Evolutionary conservation across 2,888 invertebrate species (phyloP).

Genomic region (Timema cristinae): DNA sequence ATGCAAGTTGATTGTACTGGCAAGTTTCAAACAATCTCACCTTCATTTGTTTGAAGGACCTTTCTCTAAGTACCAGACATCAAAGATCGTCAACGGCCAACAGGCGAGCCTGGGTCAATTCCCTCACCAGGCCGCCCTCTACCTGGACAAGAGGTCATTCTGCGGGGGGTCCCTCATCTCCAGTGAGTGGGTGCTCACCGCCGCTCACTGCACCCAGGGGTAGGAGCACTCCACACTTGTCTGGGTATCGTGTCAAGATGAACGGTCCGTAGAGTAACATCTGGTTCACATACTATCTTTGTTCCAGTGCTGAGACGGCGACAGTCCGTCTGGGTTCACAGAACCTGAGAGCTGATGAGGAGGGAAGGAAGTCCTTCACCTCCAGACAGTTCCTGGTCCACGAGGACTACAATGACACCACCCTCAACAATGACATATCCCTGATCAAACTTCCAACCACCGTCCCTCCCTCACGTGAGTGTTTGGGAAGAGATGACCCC

Average conservation of each 20-base stretch:
- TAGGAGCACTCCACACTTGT: slow-evolving; percentile 4
- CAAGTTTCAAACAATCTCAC: too few relatives aligned
- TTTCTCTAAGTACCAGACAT: background rate
- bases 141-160: slow-evolving; percentile 30
- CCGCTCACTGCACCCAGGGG: slow-evolving; percentile 36
- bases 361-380: background rate
- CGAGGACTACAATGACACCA: slow-evolving; percentile 36
- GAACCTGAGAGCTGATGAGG: background rate
- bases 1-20: too few relatives aligned
- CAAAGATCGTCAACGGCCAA: slow-evolving; percentile 36
- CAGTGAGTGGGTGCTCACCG: slow-evolving; percentile 35
- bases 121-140: slow-evolving; percentile 38
- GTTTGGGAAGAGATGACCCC: too few relatives aligned
- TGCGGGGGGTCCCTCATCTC: slow-evolving; percentile 38
- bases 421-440: slow-evolving; percentile 16
- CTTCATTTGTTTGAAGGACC: too few relatives aligned
- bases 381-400: background rate
- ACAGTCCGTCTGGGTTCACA: background rate
- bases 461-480: slow-evolving; percentile 32
- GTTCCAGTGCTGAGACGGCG: slow-evolving; percentile 16
- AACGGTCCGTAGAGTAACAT: too few relatives aligned
- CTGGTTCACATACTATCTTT: too few relatives aligned
- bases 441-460: slow-evolving; percentile 34
- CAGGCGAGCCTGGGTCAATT: slow-evolving; percentile 37
- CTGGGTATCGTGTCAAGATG: too few relatives aligned